A percentile compares a stretch with the other conserved stretches of the same genome.
Conservation (phyloP, 2,888 invertebrate genomes). For the Saturnia pavonia region DNA sequence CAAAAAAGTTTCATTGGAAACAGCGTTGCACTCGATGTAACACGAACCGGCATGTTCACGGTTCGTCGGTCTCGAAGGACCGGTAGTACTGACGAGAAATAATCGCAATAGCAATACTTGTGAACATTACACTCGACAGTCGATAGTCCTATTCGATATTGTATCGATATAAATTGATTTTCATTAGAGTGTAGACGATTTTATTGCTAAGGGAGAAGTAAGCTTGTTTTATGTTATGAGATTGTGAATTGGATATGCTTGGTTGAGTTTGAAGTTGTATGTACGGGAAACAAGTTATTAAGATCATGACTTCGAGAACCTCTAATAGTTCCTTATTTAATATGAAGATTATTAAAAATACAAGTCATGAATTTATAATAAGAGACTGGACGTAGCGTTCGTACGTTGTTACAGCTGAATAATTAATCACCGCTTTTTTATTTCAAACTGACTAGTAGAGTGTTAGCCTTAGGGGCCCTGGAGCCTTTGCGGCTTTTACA, state of each 20-base stretch:
- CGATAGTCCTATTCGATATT: conserved; percentile 10
- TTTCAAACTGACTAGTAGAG: too few species aligned
- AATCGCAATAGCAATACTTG: conserved; percentile 17
- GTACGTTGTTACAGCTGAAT: neutral
- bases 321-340: neutral
- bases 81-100: conserved; percentile 15
- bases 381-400: too few species aligned
- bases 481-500: too few species aligned
- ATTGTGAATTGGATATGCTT: conserved; percentile 9
- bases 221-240: conserved; percentile 11
- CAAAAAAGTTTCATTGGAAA: neutral
- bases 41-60: conserved; percentile 24
- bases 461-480: too few species aligned
- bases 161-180: conserved; percentile 16
- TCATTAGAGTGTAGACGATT: conserved; percentile 15
- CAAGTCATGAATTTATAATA: too few species aligned
- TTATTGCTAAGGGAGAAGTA: conserved; percentile 3
- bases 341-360: too few species aligned
- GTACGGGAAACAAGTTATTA: neutral
- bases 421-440: neutral
- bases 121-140: conserved; percentile 7
- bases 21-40: conserved; percentile 23
- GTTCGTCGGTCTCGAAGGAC: conserved; percentile 27
- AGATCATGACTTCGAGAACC: neutral
- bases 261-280: conserved; percentile 4